phyloP scores from a whole-genome alignment of 2,888 invertebrate genomes.

The Candidula unifasciata region DNA sequence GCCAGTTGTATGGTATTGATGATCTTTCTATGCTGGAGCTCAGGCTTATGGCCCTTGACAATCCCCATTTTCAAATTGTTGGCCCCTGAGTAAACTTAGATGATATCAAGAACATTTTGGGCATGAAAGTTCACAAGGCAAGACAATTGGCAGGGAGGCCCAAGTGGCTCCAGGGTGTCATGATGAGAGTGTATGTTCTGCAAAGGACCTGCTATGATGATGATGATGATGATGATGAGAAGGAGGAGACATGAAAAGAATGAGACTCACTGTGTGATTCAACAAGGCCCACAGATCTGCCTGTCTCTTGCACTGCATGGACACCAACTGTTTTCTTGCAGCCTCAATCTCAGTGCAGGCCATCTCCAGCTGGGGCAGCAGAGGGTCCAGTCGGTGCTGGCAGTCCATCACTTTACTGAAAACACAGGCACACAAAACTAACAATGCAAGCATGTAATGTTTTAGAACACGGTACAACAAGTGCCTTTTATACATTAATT shows the following conservation, averaged over 20 bases:
- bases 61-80: too few relatives aligned
- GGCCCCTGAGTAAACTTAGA: too few relatives aligned
- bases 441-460: background rate
- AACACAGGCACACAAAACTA: slow-evolving; percentile 8
- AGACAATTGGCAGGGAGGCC: too few relatives aligned
- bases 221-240: too few relatives aligned
- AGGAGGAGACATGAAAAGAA: background rate
- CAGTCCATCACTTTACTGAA: slow-evolving; percentile 68
- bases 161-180: too few relatives aligned
- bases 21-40: too few relatives aligned
- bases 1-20: too few relatives aligned
- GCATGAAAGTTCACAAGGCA: too few relatives aligned
- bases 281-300: slow-evolving; percentile 71
- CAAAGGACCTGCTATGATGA: too few relatives aligned
- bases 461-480: background rate
- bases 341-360: slow-evolving; percentile 59
- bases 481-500: background rate
- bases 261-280: slow-evolving; percentile 63
- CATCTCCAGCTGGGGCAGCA: slow-evolving; percentile 62
- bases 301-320: slow-evolving; percentile 68
- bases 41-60: too few relatives aligned
- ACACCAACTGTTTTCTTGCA: slow-evolving; percentile 60
- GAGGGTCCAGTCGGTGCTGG: slow-evolving; percentile 59
- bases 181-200: too few relatives aligned
- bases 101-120: too few relatives aligned